Evolutionary conservation across 2,888 invertebrate species (phyloP).

Genomic region (Harpagoxenus sublaevis): DNA sequence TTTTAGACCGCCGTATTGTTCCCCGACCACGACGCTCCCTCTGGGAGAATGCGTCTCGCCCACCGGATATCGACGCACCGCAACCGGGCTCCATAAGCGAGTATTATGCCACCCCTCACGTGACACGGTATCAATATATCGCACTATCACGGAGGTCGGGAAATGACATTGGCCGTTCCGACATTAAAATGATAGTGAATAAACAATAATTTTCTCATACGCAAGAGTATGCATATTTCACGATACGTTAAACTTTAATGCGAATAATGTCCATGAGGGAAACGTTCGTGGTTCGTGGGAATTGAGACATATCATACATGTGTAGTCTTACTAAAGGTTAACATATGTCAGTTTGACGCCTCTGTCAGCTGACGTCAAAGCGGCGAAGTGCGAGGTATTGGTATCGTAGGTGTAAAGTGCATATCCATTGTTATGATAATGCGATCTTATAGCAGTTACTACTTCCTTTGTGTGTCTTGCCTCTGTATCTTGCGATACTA

Average conservation of each 20-base stretch:
- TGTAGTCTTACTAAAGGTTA: background rate
- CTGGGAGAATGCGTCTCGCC: conserved; percentile 47
- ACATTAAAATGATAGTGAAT: conserved; percentile 26
- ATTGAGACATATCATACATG: conserved; percentile 24
- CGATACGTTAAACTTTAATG: conserved; percentile 40
- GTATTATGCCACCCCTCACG: conserved; percentile 40
- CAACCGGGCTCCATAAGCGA: conserved; percentile 9
- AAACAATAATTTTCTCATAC: conserved; percentile 19
- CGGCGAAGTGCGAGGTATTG: conserved; percentile 1
- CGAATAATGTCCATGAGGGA: background rate
- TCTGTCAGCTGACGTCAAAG: conserved; percentile 30
- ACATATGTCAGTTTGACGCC: conserved; percentile 19
- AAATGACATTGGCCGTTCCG: conserved; percentile 33
- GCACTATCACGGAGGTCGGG: conserved; percentile 19
- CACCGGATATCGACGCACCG: conserved; percentile 61
- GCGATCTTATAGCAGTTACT: background rate
- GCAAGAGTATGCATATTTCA: conserved; percentile 7
- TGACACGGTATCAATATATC: conserved; percentile 16
- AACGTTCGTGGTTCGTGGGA: conserved; percentile 19
- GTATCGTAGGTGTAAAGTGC: background rate
- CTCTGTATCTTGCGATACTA: background rate
- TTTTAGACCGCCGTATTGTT: conserved; percentile 70
- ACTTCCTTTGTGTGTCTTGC: background rate
- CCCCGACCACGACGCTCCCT: conserved; percentile 52
- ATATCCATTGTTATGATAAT: conserved; percentile 7